phyloP scores from a whole-genome alignment of 2,888 invertebrate genomes.

The Agrenia bidenticulata region DNA sequence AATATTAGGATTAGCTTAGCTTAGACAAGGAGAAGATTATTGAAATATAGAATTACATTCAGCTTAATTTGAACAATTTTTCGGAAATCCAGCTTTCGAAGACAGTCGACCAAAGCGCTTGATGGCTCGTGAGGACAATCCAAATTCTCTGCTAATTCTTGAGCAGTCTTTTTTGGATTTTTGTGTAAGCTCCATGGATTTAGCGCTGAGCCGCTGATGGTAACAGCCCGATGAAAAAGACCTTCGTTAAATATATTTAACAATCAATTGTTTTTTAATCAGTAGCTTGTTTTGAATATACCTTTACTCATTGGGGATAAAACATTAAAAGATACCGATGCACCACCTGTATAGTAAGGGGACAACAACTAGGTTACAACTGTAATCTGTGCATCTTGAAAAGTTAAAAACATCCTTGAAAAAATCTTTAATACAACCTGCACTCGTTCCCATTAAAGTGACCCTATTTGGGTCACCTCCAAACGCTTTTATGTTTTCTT shows the following conservation, averaged over 20 bases:
- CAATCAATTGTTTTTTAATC: neutral
- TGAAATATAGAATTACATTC: constrained; percentile 26
- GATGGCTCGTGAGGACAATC: constrained; percentile 40
- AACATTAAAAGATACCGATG: constrained; percentile 29
- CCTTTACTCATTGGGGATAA: constrained; percentile 40
- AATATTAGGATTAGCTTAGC: too few species aligned
- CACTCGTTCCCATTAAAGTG: constrained; percentile 31
- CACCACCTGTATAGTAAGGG: constrained; percentile 17
- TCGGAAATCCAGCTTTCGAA: constrained; percentile 24
- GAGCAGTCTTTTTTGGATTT: constrained; percentile 33
- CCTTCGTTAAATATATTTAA: constrained; percentile 11
- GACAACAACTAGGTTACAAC: too few species aligned
- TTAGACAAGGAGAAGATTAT: too few species aligned
- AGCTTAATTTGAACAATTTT: constrained; percentile 39
- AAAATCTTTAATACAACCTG: neutral
- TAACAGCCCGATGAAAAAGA: constrained; percentile 39
- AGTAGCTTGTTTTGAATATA: neutral
- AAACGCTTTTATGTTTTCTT: constrained; percentile 28
- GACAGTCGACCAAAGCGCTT: constrained; percentile 30
- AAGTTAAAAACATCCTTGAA: neutral
- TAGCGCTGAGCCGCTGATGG: constrained; percentile 38
- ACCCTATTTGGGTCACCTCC: constrained; percentile 26
- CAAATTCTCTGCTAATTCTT: constrained; percentile 40
- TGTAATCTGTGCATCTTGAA: too few species aligned
- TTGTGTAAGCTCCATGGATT: constrained; percentile 40